Conservation (phyloP, 2,113 vertebrate species). For the Setophaga kirtlandii region DNA sequence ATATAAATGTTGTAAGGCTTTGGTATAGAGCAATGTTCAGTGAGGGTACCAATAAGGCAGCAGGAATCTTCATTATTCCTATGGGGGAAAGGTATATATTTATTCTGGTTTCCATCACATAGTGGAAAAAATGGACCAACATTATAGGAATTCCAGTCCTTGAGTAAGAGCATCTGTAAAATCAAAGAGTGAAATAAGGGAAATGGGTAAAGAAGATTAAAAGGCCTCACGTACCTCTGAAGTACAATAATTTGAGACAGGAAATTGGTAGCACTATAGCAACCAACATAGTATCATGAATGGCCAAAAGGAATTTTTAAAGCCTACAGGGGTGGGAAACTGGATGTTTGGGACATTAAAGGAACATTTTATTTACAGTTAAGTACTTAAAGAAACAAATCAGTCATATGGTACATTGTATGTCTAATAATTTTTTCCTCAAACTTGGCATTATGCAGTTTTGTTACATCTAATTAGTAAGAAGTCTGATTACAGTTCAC, state of each 20-base stretch:
- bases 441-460: not conserved
- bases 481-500: not conserved
- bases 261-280: conserved; percentile 63
- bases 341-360: not conserved
- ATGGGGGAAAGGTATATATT: not conserved
- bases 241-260: not conserved
- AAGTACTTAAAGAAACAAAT: not conserved
- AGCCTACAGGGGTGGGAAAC: not conserved
- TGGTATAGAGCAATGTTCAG: not conserved
- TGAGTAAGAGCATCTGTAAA: not conserved
- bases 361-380: not conserved
- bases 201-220: not conserved
- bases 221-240: not conserved
- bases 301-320: not conserved
- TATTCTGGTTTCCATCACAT: conserved; percentile 10
- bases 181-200: not conserved
- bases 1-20: not conserved
- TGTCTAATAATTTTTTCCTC: not conserved
- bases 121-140: not conserved
- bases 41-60: not conserved
- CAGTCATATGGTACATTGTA: not conserved
- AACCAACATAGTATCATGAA: not conserved
- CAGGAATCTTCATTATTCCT: not conserved
- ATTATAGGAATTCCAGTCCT: not conserved
- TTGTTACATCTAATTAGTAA: conserved; percentile 5